Conservation (phyloP, 2,113 vertebrate species). For the Loxodonta africana region DNA sequence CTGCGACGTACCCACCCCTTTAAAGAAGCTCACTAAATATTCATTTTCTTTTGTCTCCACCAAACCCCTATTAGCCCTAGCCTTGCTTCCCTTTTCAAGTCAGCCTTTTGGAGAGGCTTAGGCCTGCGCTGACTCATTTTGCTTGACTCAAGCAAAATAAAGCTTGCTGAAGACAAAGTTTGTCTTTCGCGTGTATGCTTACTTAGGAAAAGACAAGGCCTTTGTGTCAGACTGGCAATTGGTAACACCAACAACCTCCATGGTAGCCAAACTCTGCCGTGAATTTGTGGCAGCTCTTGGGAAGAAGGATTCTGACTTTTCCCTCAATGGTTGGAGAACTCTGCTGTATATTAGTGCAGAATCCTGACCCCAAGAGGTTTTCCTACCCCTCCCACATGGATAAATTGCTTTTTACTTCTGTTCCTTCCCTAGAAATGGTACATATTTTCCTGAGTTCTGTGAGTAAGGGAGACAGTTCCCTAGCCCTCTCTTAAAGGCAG, state of each 20-base stretch:
- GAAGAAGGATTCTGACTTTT: not conserved
- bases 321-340: not conserved
- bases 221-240: too few species aligned
- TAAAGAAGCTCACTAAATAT: too few species aligned
- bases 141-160: too few species aligned
- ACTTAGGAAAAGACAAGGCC: too few species aligned
- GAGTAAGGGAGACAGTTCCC: not conserved
- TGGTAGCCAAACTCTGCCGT: not conserved
- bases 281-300: not conserved
- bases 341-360: not conserved
- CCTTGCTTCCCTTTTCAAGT: too few species aligned
- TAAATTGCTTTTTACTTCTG: not conserved
- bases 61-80: too few species aligned
- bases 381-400: not conserved
- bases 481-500: not conserved
- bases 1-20: too few species aligned
- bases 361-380: not conserved
- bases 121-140: too few species aligned
- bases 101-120: too few species aligned
- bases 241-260: not conserved
- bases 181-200: too few species aligned
- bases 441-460: not conserved
- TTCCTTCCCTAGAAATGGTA: not conserved
- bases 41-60: too few species aligned
- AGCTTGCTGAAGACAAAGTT: too few species aligned